Evolutionary conservation across 2,888 invertebrate genomes (phyloP).

Genomic region (Metalampra italica): DNA sequence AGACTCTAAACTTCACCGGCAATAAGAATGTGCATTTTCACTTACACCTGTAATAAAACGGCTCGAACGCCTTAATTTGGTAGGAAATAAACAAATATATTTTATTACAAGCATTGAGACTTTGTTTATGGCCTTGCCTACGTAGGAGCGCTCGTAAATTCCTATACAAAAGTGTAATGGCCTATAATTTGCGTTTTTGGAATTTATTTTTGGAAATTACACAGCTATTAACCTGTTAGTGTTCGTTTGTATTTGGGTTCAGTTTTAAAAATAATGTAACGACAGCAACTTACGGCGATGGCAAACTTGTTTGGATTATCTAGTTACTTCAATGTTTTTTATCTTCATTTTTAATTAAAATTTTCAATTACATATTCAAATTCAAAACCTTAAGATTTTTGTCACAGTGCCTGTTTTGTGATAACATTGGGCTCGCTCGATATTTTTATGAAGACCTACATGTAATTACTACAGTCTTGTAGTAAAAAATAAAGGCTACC

Average conservation of each 20-base stretch:
- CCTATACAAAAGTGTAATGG: slow-evolving; percentile 12
- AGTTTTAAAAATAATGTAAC: too few relatives aligned
- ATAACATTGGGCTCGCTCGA: too few relatives aligned
- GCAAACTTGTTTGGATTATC: too few relatives aligned
- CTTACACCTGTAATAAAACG: not conserved
- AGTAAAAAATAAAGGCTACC: too few relatives aligned
- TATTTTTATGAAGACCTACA: too few relatives aligned
- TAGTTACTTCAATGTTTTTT: too few relatives aligned
- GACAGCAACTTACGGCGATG: too few relatives aligned
- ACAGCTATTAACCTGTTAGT: not conserved
- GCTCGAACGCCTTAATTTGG: slow-evolving; percentile 3
- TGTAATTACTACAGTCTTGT: too few relatives aligned
- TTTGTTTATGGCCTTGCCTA: slow-evolving; percentile 18
- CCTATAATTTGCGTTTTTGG: slow-evolving; percentile 15
- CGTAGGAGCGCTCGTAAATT: slow-evolving; percentile 16
- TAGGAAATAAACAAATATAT: slow-evolving; percentile 17
- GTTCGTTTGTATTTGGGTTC: not conserved
- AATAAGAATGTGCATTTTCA: not conserved
- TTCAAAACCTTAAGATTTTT: too few relatives aligned
- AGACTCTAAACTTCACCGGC: not conserved
- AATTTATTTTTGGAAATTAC: slow-evolving; percentile 6
- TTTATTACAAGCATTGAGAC: slow-evolving; percentile 19
- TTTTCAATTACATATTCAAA: too few relatives aligned
- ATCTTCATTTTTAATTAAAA: too few relatives aligned
- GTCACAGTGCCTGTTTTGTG: too few relatives aligned